phyloP scores from a whole-genome alignment of 2,113 vertebrate genomes.

The Ornithorhynchus anatinus region DNA sequence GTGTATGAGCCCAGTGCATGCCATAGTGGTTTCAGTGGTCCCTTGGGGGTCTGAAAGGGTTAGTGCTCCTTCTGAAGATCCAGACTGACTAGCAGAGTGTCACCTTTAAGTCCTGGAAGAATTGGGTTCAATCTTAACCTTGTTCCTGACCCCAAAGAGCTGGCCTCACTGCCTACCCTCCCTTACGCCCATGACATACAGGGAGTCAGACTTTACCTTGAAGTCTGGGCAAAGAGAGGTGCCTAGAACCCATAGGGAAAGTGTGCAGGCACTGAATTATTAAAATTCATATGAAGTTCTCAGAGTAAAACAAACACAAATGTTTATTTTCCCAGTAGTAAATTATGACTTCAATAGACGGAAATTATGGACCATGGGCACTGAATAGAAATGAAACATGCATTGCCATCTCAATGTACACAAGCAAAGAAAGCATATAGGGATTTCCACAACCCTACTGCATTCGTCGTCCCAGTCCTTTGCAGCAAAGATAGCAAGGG shows the following conservation, averaged over 20 bases:
- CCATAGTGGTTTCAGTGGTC: no score
- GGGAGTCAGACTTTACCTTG: fast-evolving
- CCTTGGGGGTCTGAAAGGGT: no score
- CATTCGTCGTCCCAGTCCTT: neutral
- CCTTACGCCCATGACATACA: neutral
- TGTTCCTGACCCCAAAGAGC: no score
- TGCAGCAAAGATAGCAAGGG: neutral
- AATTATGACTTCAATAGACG: constrained; percentile 61
- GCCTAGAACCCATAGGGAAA: neutral
- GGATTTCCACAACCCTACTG: neutral
- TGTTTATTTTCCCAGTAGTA: constrained; percentile 63
- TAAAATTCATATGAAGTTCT: constrained; percentile 13
- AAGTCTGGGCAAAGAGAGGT: neutral
- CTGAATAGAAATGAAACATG: constrained; percentile 5
- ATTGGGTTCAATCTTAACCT: no score
- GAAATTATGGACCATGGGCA: constrained; percentile 46
- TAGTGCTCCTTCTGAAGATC: no score
- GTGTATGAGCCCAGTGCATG: no score
- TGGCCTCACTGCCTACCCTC: no score
- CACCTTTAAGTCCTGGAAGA: no score
- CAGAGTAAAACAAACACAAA: constrained; percentile 43
- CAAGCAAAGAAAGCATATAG: neutral
- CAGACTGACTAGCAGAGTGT: no score
- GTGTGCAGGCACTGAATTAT: neutral
- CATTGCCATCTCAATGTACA: neutral